Conservation (phyloP, 92 coral and sea anemone species). For the Porites lobata region DNA sequence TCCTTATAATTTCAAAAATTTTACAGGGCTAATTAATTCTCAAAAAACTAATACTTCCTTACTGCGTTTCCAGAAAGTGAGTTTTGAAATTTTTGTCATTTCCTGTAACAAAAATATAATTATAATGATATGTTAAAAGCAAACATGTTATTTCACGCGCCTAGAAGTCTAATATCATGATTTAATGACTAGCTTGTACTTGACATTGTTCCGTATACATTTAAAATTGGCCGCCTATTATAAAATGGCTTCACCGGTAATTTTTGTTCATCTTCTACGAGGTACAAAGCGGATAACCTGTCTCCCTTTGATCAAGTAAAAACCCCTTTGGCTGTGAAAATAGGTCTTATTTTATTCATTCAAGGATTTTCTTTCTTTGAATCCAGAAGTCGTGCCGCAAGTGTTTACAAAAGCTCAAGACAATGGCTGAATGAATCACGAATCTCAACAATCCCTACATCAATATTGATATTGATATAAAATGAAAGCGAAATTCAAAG, state of each 20-base stretch:
- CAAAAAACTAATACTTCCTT: neutral
- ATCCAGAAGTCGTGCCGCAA: neutral
- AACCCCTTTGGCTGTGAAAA: neutral
- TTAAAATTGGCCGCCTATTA: conserved; percentile 25
- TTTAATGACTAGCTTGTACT: conserved; percentile 12
- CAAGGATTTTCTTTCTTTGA: neutral
- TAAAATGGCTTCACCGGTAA: conserved; percentile 26
- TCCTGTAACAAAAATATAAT: neutral
- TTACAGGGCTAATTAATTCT: neutral
- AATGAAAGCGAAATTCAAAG: conserved; percentile 2
- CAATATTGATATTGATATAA: conserved; percentile 36
- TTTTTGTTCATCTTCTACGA: conserved; percentile 35
- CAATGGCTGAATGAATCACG: conserved; percentile 36
- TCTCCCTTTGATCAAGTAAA: conserved; percentile 23
- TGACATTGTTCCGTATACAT: conserved; percentile 43
- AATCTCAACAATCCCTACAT: conserved; percentile 19
- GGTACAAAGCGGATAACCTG: conserved; percentile 10
- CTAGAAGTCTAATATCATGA: neutral
- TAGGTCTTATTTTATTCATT: conserved; percentile 15
- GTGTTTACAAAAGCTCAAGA: conserved; percentile 40
- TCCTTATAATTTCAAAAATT: too few species aligned
- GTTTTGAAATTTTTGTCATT: neutral
- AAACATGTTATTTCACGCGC: conserved; percentile 6
- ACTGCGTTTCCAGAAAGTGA: neutral
- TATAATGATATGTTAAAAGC: neutral